Base-by-base conservation (phyloP, 2,797 vertebrate genomes). In the Danio choprae region DNA sequence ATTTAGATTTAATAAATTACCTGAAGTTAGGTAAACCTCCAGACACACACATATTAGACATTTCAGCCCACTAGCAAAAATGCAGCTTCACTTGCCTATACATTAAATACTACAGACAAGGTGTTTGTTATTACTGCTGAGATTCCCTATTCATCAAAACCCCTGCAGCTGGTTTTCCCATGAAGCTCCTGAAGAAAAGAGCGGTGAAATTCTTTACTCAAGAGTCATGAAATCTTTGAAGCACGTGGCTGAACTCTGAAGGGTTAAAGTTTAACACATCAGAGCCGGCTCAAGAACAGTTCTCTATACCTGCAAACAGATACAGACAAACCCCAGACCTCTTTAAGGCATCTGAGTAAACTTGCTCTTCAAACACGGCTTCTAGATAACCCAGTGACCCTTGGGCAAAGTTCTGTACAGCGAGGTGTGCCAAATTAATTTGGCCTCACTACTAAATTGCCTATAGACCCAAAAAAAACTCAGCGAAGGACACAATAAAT, bases 251-350 rank as follows among this genome's bases (percentile, higher is more conserved):
- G 69, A 48, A 20, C 72, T 73, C 64, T 75, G 74, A 84, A 56
- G 78, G 65, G 83, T 85, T 86, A 86, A 85, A 74, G 64, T 83
- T 83, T 85, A 83, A 83, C 82, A 81, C 79, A 77, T 77, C 79
- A 73, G 56, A 81, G 60, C 81, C 46, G 44, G 36, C 62, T 55
- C 48, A 67, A 68, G 76, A 68, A 74, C 44, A 36, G 38, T 9
- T 38, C 22, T 72, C 63, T 63, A 4, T 20, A 75, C 77, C 44
- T 56, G 13, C 20, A 79, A 74, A 70, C 22, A 58, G 10, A 64
- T 13, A 18, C 53, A 65, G 46, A 65, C 67, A 73, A 80, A 64
- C 44, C 62, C 80, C 41, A 81, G 73, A 51, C 64, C 44, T 22
- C 74, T 82, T 51, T 64, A 50, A 71, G 63, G 77, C 67, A 73